Percentiles rank a stretch among this genome's conserved stretches.
phyloP scores from a whole-genome alignment of 2,888 invertebrate species.

The Pammene aurita region DNA sequence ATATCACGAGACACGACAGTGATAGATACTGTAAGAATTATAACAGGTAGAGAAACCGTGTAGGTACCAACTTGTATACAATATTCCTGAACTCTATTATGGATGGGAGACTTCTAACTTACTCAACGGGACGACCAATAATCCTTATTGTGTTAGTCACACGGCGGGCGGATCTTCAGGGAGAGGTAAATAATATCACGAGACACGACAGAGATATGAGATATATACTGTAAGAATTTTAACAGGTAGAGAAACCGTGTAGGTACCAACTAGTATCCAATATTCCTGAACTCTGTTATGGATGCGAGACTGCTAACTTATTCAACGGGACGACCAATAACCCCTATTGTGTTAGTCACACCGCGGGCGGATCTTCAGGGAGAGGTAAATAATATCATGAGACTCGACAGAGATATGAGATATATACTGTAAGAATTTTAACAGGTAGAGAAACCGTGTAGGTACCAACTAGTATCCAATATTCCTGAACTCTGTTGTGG shows the following conservation, averaged over 20 bases:
- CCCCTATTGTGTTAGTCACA: conserved; percentile 90
- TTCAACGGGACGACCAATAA: conserved; percentile 91
- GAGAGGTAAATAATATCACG: conserved; percentile 84
- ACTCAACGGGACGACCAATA: conserved; percentile 89
- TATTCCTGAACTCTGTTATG: conserved; percentile 94
- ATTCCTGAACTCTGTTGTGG: conserved; percentile 95
- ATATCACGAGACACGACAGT: background rate
- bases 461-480: conserved; percentile 92
- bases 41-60: too few species aligned
- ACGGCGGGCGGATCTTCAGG: conserved; percentile 95
- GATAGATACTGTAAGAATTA: too few species aligned
- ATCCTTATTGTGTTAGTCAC: conserved; percentile 90
- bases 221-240: too few species aligned
- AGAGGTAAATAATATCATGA: conserved; percentile 81
- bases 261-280: conserved; percentile 93
- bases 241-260: too few species aligned
- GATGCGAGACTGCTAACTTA: conserved; percentile 92
- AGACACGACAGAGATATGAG: too few species aligned
- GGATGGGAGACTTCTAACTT: conserved; percentile 94
- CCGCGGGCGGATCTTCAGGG: conserved; percentile 95
- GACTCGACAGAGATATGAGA: too few species aligned
- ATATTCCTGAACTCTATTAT: conserved; percentile 94
- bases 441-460: too few species aligned
- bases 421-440: too few species aligned
- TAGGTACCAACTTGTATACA: too few species aligned